These are phyloP conservation scores for Datnioides undecimradiatus DNA, from an alignment of 2,113 vertebrate genomes.

Conservation along the genomic window DNA sequence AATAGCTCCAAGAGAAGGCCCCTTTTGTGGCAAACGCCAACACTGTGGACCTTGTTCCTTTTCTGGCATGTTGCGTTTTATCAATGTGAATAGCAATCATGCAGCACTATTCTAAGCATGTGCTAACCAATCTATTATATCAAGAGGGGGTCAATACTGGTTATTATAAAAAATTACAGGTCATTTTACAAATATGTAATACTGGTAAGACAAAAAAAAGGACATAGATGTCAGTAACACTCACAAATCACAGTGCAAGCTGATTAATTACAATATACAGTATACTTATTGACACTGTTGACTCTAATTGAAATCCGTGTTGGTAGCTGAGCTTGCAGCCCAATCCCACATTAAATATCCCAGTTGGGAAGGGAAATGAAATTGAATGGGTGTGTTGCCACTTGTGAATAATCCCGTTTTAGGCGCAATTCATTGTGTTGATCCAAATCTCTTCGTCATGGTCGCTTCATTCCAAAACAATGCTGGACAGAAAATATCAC, in stretches of 20 bases:
- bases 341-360: conserved; percentile 25
- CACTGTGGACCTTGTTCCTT: too few species aligned
- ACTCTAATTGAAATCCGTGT: conserved; percentile 16
- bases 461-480: conserved; percentile 41
- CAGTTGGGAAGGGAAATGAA: conserved; percentile 11
- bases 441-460: conserved; percentile 47
- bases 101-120: neutral
- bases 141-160: conserved; percentile 4
- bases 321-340: conserved; percentile 10
- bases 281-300: neutral
- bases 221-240: neutral
- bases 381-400: conserved; percentile 14
- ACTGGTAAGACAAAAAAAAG: neutral
- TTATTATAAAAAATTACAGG: neutral
- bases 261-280: conserved; percentile 28
- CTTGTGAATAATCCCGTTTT: conserved; percentile 50
- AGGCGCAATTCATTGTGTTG: conserved; percentile 31
- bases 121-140: neutral
- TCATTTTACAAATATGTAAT: neutral
- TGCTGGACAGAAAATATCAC: conserved; percentile 30
- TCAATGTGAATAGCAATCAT: neutral
- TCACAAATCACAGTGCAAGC: conserved; percentile 9
- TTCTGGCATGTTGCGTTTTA: neutral
- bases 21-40: neutral
- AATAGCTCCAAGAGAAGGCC: neutral